Conservation (phyloP, 1,140 invertebrate genomes). For the Trichonephila clavipes region DNA sequence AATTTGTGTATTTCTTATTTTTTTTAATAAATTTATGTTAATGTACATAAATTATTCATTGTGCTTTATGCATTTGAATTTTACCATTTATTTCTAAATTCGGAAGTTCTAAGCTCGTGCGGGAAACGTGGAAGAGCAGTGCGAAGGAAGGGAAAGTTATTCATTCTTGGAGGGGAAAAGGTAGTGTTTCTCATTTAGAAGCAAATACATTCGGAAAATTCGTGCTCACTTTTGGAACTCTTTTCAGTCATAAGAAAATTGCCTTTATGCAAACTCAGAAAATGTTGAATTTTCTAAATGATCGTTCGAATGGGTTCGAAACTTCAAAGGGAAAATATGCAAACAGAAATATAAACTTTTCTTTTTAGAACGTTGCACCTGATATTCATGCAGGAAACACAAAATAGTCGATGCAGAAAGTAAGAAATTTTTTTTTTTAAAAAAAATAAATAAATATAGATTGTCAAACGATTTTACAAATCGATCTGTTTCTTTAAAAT, state of each 20-base stretch:
- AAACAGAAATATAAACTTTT: background rate
- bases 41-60: background rate
- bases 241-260: background rate
- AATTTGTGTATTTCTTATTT: background rate
- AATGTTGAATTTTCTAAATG: background rate
- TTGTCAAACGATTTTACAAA: background rate
- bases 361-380: background rate
- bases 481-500: background rate
- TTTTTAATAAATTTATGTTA: background rate
- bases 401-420: background rate
- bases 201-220: background rate
- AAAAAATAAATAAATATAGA: background rate
- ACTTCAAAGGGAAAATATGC: background rate
- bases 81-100: background rate
- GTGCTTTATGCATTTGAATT: slow-evolving; percentile 3
- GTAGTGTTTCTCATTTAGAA: background rate
- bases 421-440: background rate
- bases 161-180: background rate
- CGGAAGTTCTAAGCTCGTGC: no score
- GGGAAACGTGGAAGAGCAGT: background rate
- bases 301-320: background rate
- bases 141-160: background rate
- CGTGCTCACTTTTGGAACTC: background rate
- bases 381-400: background rate
- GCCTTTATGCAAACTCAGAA: background rate